These are phyloP conservation scores for Leuciscus idus DNA, from an alignment of 2,113 vertebrate species.

Conservation along the genomic window DNA sequence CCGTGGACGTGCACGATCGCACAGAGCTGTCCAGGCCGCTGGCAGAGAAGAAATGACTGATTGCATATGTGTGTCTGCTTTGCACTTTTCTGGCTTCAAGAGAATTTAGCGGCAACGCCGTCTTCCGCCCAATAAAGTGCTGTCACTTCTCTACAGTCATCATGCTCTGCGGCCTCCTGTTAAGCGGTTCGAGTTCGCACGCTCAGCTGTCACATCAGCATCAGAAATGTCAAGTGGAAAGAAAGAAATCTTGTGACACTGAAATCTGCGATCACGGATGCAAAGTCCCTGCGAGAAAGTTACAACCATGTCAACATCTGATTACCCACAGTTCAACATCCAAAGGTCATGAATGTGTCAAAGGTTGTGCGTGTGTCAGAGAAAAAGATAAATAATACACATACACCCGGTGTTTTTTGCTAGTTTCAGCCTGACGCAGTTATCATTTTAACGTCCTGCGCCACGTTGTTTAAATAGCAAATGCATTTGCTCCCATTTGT, in stretches of 20 bases:
- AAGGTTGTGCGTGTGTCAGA: background rate
- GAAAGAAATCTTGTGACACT: conserved; percentile 8
- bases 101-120: background rate
- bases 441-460: too few relatives aligned
- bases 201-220: conserved; percentile 2
- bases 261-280: background rate
- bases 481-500: too few relatives aligned
- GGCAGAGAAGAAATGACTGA: conserved; percentile 17
- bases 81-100: conserved; percentile 12
- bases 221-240: conserved; percentile 51
- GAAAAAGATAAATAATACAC: background rate
- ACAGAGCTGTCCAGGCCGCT: background rate
- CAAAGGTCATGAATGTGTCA: background rate
- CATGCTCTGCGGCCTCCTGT: background rate
- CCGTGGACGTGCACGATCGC: background rate
- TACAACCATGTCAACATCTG: background rate
- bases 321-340: background rate
- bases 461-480: too few relatives aligned
- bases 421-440: too few relatives aligned
- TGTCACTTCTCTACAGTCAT: conserved; percentile 40
- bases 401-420: too few relatives aligned
- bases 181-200: background rate
- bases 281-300: background rate
- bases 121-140: conserved; percentile 27
- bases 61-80: background rate